A percentile compares a stretch with the other conserved stretches of the same genome.
Evolutionary conservation across 2,797 vertebrate species (phyloP).

Genomic region (Neosilurus mollespiculum): DNA sequence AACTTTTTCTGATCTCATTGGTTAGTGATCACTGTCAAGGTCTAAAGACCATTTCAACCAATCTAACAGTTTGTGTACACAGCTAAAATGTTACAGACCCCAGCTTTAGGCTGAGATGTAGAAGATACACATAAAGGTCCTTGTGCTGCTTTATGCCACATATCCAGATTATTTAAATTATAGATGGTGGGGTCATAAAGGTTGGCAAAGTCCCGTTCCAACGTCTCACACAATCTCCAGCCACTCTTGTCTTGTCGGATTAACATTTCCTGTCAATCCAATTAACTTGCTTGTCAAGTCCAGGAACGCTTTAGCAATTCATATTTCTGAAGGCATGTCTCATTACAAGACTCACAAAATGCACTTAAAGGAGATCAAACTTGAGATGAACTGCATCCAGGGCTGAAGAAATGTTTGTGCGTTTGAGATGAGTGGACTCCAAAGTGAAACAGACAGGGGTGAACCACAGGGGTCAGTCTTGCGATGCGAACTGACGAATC

Average conservation of each 20-base stretch:
- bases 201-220: not conserved
- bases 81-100: no score
- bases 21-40: no score
- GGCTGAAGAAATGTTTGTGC: not conserved
- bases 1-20: no score
- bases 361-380: not conserved
- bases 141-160: not conserved
- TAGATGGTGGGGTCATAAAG: not conserved
- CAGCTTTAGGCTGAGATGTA: not conserved
- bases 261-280: conserved; percentile 9
- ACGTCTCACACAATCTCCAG: not conserved
- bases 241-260: not conserved
- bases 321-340: not conserved
- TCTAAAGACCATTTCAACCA: no score
- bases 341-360: not conserved
- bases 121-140: not conserved
- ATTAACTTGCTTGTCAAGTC: not conserved
- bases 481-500: conserved; percentile 43
- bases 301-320: no score
- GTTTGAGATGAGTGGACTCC: not conserved
- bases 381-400: not conserved
- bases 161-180: not conserved
- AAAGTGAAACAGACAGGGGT: conserved; percentile 41
- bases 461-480: conserved; percentile 48
- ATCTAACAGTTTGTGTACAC: no score